A percentile compares a stretch with the other conserved stretches of the same genome.
Conservation (phyloP, 2,797 vertebrate species). For the Iguana delicatissima region DNA sequence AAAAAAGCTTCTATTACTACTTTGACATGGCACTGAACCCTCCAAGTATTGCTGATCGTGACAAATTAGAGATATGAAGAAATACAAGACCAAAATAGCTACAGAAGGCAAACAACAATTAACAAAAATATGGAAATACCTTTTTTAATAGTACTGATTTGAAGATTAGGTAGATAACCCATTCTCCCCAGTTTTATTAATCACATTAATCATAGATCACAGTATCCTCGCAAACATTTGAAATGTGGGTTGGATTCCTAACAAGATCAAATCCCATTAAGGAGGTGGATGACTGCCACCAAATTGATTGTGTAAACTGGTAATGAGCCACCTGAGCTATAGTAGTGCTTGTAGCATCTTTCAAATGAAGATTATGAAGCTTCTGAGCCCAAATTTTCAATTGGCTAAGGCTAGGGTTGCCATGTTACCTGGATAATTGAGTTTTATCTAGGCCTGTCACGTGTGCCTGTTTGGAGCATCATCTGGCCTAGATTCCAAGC, state of each 20-base stretch:
- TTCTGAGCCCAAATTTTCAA: too few species aligned
- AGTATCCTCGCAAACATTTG: not conserved
- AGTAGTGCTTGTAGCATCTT: not conserved
- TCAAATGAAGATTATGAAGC: not conserved
- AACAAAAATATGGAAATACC: not conserved
- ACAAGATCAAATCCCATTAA: not conserved
- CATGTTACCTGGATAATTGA: too few species aligned
- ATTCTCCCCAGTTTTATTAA: too few species aligned
- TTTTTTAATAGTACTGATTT: too few species aligned
- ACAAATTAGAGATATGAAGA: not conserved
- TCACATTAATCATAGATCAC: too few species aligned
- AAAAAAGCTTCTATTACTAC: too few species aligned
- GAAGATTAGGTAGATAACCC: not conserved
- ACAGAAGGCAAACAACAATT: not conserved
- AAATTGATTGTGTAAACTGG: not conserved
- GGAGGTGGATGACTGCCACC: not conserved
- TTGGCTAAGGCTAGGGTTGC: too few species aligned
- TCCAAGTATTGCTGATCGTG: not conserved
- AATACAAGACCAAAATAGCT: not conserved
- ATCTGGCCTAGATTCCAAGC: too few species aligned
- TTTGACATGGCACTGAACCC: slow-evolving; percentile 1
- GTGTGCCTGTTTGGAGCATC: too few species aligned
- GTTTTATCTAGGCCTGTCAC: too few species aligned
- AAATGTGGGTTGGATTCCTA: not conserved
- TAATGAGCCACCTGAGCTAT: not conserved